Conservation (phyloP, 2,797 vertebrate species). For the Alfaro cultratus region DNA sequence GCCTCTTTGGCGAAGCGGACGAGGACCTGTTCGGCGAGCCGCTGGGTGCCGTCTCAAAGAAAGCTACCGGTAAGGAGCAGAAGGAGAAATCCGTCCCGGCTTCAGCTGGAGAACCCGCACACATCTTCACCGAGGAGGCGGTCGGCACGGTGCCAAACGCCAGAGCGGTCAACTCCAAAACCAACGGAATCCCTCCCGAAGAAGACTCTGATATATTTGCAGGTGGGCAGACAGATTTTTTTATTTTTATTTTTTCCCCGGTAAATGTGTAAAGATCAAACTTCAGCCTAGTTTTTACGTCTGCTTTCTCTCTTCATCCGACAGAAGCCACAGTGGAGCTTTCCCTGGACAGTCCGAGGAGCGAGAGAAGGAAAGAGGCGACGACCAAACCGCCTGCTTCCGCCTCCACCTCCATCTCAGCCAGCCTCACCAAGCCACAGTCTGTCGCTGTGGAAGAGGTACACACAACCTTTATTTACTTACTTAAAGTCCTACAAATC, state of each 20-base stretch:
- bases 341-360: slow-evolving; percentile 89
- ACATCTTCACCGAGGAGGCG: slow-evolving; percentile 76
- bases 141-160: slow-evolving; percentile 33
- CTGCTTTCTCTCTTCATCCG: not conserved
- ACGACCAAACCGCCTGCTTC: slow-evolving; percentile 74
- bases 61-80: slow-evolving; percentile 41
- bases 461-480: slow-evolving; percentile 27
- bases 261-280: not conserved
- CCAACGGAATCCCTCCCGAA: slow-evolving; percentile 87
- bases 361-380: slow-evolving; percentile 85
- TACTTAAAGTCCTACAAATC: not conserved
- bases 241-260: not conserved
- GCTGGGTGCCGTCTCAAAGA: slow-evolving; percentile 62
- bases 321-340: slow-evolving; percentile 96
- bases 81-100: slow-evolving; percentile 37
- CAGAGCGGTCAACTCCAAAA: slow-evolving; percentile 77
- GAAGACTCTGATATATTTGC: slow-evolving; percentile 91
- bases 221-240: slow-evolving; percentile 71
- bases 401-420: slow-evolving; percentile 66
- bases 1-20: slow-evolving; percentile 67
- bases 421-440: slow-evolving; percentile 77
- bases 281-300: not conserved
- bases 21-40: slow-evolving; percentile 73
- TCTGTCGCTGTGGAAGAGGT: slow-evolving; percentile 89
- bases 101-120: slow-evolving; percentile 41